Percentiles rank a stretch among this genome's conserved stretches.
These are phyloP conservation scores for Herpailurus yagouaroundi DNA, from an alignment of 2,113 vertebrate species.

Conservation along the genomic window DNA sequence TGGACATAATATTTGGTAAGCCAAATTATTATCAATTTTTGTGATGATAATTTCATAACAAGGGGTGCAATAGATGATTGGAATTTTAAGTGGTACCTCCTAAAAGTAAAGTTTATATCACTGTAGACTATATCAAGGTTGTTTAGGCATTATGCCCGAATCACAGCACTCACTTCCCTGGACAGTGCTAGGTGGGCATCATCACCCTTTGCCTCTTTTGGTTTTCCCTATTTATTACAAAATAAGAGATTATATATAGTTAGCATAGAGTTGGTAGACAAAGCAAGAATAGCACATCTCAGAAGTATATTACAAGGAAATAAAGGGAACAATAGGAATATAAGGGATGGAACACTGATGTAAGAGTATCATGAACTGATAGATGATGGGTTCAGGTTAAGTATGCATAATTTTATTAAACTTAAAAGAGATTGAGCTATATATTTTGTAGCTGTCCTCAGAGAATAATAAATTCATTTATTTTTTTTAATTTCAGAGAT, in stretches of 20 bases:
- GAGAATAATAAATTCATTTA: neutral
- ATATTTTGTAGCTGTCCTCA: neutral
- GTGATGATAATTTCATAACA: constrained; percentile 17
- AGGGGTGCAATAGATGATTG: neutral
- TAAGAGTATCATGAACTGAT: neutral
- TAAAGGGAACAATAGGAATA: neutral
- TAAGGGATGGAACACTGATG: neutral
- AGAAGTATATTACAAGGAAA: neutral
- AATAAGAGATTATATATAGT: neutral
- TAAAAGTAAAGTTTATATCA: neutral
- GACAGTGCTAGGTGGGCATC: fast-evolving
- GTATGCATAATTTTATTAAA: neutral
- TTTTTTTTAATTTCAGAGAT: neutral
- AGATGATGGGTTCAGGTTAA: neutral
- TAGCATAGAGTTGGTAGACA: neutral
- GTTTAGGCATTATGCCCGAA: neutral
- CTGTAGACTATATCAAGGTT: neutral
- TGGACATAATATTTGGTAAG: constrained; percentile 5
- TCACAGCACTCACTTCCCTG: neutral
- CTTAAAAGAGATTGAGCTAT: neutral
- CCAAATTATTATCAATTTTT: neutral
- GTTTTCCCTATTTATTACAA: neutral
- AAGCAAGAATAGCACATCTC: neutral
- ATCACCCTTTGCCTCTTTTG: neutral
- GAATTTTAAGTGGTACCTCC: constrained; percentile 14